A percentile compares a stretch with the other conserved stretches of the same genome.
These are phyloP conservation scores for Philereme vetulata DNA, from an alignment of 2,888 invertebrate genomes.

Conservation along the genomic window DNA sequence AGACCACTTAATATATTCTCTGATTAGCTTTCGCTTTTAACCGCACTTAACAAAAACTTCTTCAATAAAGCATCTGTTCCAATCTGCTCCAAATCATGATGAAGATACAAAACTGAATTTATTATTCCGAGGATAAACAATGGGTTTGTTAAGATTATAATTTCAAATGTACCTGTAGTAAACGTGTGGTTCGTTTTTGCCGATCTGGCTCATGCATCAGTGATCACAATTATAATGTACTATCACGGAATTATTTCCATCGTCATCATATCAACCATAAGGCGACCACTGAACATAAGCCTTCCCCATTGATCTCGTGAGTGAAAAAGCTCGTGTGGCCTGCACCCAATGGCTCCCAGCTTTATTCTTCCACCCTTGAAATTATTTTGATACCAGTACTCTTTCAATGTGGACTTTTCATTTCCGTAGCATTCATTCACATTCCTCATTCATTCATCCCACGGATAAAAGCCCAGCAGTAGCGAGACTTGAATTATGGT, in stretches of 20 bases:
- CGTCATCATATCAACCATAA: no score
- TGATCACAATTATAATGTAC: constrained; percentile 33
- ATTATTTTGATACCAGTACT: no score
- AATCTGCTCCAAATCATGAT: constrained; percentile 16
- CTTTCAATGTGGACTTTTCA: no score
- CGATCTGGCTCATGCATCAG: constrained; percentile 48
- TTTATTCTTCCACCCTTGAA: no score
- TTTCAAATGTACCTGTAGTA: constrained; percentile 27
- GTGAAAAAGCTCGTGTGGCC: no score
- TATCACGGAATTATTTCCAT: constrained; percentile 8
- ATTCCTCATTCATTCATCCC: no score
- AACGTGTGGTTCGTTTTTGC: constrained; percentile 31
- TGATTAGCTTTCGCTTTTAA: constrained; percentile 2
- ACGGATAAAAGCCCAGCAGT: no score
- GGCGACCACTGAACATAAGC: no score
- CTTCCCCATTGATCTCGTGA: no score
- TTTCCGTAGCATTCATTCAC: no score
- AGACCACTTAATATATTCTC: not conserved
- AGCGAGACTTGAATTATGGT: no score
- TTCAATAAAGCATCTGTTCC: constrained; percentile 10
- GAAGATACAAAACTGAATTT: constrained; percentile 17
- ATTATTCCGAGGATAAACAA: constrained; percentile 24
- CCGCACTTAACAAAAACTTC: not conserved
- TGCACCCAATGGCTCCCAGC: no score
- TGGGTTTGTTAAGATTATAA: constrained; percentile 26